Conservation (phyloP, 92 coral and sea anemone genomes). For the Actinostola sp. region DNA sequence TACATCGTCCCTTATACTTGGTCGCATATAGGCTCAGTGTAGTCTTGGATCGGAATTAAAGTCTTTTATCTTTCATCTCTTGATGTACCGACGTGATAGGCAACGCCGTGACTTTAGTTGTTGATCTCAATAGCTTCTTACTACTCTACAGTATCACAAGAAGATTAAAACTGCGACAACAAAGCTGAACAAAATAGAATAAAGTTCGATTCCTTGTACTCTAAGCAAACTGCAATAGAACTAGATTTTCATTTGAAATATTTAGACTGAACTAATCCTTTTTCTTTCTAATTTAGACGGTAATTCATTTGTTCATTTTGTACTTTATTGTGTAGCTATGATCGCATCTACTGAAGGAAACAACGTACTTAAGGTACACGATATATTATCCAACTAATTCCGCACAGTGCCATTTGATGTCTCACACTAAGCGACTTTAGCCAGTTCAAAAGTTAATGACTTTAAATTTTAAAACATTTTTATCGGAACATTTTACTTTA, state of each 20-base stretch:
- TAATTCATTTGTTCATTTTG: no score
- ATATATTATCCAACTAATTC: neutral
- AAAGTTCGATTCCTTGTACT: no score
- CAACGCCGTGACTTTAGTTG: neutral
- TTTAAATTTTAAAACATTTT: neutral
- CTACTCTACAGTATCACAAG: constrained; percentile 14
- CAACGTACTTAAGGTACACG: no score
- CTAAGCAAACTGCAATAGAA: no score
- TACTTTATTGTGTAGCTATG: no score
- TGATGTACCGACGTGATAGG: constrained; percentile 14
- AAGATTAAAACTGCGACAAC: neutral
- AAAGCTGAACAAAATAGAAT: no score
- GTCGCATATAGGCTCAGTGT: constrained; percentile 22
- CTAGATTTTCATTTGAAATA: no score
- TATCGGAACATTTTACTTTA: neutral
- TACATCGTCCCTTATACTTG: constrained; percentile 21
- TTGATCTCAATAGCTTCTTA: constrained; percentile 1
- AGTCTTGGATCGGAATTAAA: constrained; percentile 1
- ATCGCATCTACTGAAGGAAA: no score
- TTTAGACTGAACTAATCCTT: no score
- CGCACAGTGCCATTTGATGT: neutral
- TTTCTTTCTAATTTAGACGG: no score
- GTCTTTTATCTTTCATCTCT: constrained; percentile 17
- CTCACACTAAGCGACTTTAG: constrained; percentile 9
- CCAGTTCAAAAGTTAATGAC: constrained; percentile 2